phyloP scores from a whole-genome alignment of 2,113 vertebrate species.

The Talpa occidentalis region DNA sequence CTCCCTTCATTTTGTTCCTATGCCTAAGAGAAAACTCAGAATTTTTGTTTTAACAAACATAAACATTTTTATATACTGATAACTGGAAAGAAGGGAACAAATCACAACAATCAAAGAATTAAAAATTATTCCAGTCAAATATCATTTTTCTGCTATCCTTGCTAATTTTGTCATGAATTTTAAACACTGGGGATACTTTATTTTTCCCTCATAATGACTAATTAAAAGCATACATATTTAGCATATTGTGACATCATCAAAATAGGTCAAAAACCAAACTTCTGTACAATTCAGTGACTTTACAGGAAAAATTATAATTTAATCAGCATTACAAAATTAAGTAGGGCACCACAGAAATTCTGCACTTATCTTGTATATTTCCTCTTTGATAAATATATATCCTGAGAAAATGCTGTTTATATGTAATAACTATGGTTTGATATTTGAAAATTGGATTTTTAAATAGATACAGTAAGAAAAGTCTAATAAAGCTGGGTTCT shows the following conservation, averaged over 20 bases:
- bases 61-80: constrained; percentile 8
- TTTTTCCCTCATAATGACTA: background rate
- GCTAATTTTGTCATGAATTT: background rate
- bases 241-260: background rate
- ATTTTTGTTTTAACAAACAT: background rate
- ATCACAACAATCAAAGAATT: background rate
- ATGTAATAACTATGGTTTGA: background rate
- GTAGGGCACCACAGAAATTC: background rate
- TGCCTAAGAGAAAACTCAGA: background rate
- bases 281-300: background rate
- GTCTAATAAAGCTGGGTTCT: background rate
- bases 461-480: constrained; percentile 32
- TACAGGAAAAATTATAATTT: background rate
- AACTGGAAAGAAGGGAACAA: background rate
- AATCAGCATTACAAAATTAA: constrained; percentile 26
- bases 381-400: background rate
- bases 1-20: background rate
- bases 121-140: background rate
- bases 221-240: constrained; percentile 24
- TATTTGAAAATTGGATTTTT: constrained; percentile 25
- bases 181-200: background rate
- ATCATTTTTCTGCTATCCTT: background rate
- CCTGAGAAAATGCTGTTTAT: background rate
- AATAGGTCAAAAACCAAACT: background rate
- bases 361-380: background rate